A percentile compares a stretch with the other conserved stretches of the same genome.
Conservation (phyloP, 2,797 vertebrate species). For the Crocidura indochinensis region DNA sequence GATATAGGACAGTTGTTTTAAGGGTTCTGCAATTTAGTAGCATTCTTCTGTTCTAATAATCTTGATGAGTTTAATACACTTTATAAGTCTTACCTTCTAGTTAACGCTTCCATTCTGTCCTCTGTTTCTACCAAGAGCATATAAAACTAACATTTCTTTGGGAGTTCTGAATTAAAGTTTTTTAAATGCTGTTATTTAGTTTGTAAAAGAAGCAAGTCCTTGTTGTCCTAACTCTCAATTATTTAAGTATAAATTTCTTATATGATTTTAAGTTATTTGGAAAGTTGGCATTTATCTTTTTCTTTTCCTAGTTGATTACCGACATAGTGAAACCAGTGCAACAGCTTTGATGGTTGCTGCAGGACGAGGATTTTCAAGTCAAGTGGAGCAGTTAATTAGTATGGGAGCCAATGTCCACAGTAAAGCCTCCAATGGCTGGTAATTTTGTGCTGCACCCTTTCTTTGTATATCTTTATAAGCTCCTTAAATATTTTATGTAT, state of each 20-base stretch:
- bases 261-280: slow-evolving; percentile 44
- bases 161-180: too few relatives aligned
- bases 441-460: slow-evolving; percentile 74
- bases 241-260: slow-evolving; percentile 38
- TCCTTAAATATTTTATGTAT: neutral
- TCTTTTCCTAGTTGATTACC: slow-evolving; percentile 94
- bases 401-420: slow-evolving; percentile 95
- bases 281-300: slow-evolving; percentile 33
- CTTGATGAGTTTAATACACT: too few relatives aligned
- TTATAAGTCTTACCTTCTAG: too few relatives aligned
- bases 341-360: slow-evolving; percentile 97
- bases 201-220: neutral
- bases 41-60: too few relatives aligned
- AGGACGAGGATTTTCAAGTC: slow-evolving; percentile 94
- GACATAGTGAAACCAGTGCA: slow-evolving; percentile 95
- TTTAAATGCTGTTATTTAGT: too few relatives aligned
- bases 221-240: neutral
- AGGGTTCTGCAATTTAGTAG: too few relatives aligned
- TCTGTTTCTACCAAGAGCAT: too few relatives aligned
- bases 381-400: slow-evolving; percentile 95
- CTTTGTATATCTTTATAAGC: neutral
- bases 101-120: too few relatives aligned
- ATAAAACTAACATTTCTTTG: too few relatives aligned
- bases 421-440: slow-evolving; percentile 97
- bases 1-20: too few relatives aligned